These are phyloP conservation scores for Meriones psammophilus DNA, from an alignment of 2,797 vertebrate genomes.

Conservation along the genomic window DNA sequence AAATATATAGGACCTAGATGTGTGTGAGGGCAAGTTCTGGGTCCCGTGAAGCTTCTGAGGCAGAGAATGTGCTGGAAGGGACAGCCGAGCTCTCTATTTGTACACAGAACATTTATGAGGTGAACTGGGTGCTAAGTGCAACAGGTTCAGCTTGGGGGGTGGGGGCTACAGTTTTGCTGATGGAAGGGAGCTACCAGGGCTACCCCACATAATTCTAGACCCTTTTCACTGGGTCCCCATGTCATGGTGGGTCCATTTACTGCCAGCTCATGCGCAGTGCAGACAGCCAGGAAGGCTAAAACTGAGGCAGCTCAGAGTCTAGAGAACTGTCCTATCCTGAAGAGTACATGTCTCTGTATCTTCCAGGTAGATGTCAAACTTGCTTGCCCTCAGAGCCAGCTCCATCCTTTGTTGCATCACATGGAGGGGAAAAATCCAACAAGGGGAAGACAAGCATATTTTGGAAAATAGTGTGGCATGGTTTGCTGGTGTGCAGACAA, in stretches of 20 bases:
- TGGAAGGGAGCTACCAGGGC: neutral
- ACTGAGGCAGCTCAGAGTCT: rapidly evolving
- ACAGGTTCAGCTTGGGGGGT: too few species aligned
- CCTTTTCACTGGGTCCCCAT: too few species aligned
- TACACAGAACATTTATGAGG: neutral
- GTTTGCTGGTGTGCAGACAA: neutral
- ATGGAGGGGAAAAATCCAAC: neutral
- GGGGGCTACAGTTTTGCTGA: neutral
- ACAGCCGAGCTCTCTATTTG: rapidly evolving
- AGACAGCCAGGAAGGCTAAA: neutral
- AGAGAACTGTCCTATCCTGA: rapidly evolving
- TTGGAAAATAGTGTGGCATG: neutral
- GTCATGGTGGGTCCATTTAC: neutral
- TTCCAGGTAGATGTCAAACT: neutral
- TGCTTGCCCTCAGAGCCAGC: neutral
- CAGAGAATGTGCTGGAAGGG: neutral
- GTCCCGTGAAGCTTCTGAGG: neutral
- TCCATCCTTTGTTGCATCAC: neutral
- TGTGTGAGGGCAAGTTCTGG: neutral
- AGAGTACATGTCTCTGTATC: rapidly evolving
- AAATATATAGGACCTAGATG: neutral
- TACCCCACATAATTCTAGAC: neutral
- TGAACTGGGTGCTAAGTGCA: rapidly evolving
- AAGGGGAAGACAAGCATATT: neutral
- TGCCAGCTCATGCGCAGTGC: neutral